Base-by-base conservation (phyloP, 2,113 vertebrate genomes). In the Sylvia atricapilla region DNA sequence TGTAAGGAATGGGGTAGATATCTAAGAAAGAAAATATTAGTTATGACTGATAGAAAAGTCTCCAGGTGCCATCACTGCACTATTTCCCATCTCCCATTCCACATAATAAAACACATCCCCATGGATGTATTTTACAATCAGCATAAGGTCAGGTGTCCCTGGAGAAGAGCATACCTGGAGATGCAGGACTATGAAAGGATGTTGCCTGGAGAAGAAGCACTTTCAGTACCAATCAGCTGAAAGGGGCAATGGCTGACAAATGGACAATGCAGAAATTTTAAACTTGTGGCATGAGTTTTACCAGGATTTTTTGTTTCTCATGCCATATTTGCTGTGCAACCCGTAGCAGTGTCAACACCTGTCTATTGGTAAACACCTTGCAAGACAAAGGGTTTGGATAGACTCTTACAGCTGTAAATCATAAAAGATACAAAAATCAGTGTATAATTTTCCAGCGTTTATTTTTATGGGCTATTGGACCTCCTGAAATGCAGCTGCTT, bases 101-200 rank as follows among this genome's bases (percentile, higher is more conserved):
- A 28, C 15, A 30, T 53, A 58, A 73, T 35, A 73, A 85, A 89
- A 43, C 39, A 28, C 1, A 27, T 35, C 10, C 7, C 35, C 8
- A 3, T 28, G 41, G 60, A 23, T 47, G 46, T 47, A 47, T 47
- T 47, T 47, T 47, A 22, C 14, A 35, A 3, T 37, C 19, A 37
- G 6, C 0, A 0, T 44, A 35, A 47, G 14, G 22, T 60, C 49
- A 60, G 19, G 41, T 88, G 19, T 24, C 53, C 70, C 13, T 30
- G 49, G 21, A 72, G 43, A 16, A 62, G 24, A 30, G 22, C 12
- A 53, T n/a, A 41, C 8, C 23, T 18, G 13, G 43, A 90, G 53
- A 44, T 47, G 25, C 23, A 59, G 43, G 9, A 28, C 22, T n/a
- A 5, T 39, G 59, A 21, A 66, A 5, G 6, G 46, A 46, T 18